Evolutionary conservation across 1,140 invertebrate genomes (phyloP).

Genomic region (Anastatus disparis): DNA sequence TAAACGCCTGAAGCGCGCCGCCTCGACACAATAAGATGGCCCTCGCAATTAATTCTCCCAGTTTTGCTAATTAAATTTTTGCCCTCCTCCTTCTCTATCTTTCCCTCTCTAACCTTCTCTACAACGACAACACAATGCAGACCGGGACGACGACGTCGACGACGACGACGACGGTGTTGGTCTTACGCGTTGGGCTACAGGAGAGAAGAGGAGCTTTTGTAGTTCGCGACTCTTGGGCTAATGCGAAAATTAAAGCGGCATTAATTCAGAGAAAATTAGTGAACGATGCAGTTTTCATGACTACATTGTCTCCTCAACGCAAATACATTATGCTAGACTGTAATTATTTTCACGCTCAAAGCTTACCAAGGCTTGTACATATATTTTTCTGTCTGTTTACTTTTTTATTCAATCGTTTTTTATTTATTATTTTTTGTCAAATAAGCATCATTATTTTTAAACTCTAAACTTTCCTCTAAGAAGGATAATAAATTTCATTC

Average conservation of each 20-base stretch:
- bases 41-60: conserved; percentile 62
- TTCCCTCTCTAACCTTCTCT: conserved; percentile 37
- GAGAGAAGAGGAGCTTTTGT: too few species aligned
- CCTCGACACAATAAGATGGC: conserved; percentile 60
- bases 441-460: too few species aligned
- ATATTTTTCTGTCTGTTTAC: not conserved
- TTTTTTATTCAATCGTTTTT: not conserved
- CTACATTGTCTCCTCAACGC: not conserved
- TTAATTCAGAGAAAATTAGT: conserved; percentile 37
- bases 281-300: conserved; percentile 9
- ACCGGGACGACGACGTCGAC: too few species aligned
- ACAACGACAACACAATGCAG: not conserved
- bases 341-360: too few species aligned
- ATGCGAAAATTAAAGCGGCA: conserved; percentile 35
- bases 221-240: conserved; percentile 13
- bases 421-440: too few species aligned
- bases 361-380: too few species aligned
- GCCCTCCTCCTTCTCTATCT: conserved; percentile 44
- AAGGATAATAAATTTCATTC: not conserved
- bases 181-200: too few species aligned
- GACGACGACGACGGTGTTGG: too few species aligned
- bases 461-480: too few species aligned
- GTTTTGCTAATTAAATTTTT: conserved; percentile 66
- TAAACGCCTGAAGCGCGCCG: conserved; percentile 43
- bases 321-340: too few species aligned